Conservation (phyloP, 2,113 vertebrate genomes). For the Empidonax traillii region DNA sequence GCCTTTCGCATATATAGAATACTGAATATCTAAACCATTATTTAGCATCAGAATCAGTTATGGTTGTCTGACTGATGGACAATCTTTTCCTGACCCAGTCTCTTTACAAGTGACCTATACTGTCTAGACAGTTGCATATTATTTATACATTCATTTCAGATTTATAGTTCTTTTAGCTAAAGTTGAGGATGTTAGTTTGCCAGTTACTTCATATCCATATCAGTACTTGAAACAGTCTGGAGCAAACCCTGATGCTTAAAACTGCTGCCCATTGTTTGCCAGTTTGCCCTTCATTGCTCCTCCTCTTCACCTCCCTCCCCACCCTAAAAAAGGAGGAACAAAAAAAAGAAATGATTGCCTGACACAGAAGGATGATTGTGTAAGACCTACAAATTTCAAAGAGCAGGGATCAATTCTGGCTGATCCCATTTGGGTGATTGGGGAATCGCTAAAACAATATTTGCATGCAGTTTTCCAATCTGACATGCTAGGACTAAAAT, state of each 20-base stretch:
- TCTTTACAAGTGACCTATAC: conserved; percentile 96
- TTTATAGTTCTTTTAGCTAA: conserved; percentile 71
- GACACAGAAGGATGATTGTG: background rate
- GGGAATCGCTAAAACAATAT: conserved; percentile 41
- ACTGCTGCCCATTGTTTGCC: background rate
- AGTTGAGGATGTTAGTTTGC: conserved; percentile 69
- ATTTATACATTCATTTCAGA: conserved; percentile 93
- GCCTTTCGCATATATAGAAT: conserved; percentile 98
- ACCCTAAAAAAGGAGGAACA: background rate
- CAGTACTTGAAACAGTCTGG: conserved; percentile 7
- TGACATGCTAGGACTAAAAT: background rate
- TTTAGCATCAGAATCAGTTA: conserved; percentile 99
- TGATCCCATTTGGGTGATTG: conserved; percentile 56
- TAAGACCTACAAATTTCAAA: conserved; percentile 66
- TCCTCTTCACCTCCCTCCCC: background rate
- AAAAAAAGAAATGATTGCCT: background rate
- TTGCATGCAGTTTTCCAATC: conserved; percentile 58
- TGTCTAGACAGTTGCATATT: conserved; percentile 94
- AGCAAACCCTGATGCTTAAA: background rate
- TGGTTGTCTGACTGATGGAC: conserved; percentile 99
- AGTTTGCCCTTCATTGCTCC: background rate
- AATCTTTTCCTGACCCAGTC: conserved; percentile 94
- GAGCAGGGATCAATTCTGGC: conserved; percentile 57
- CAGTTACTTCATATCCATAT: conserved; percentile 29
- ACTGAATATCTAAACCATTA: conserved; percentile 95